A percentile compares a stretch with the other conserved stretches of the same genome.
These are phyloP conservation scores for Anguilla obscura DNA, from an alignment of 2,797 vertebrate species.

Conservation along the genomic window DNA sequence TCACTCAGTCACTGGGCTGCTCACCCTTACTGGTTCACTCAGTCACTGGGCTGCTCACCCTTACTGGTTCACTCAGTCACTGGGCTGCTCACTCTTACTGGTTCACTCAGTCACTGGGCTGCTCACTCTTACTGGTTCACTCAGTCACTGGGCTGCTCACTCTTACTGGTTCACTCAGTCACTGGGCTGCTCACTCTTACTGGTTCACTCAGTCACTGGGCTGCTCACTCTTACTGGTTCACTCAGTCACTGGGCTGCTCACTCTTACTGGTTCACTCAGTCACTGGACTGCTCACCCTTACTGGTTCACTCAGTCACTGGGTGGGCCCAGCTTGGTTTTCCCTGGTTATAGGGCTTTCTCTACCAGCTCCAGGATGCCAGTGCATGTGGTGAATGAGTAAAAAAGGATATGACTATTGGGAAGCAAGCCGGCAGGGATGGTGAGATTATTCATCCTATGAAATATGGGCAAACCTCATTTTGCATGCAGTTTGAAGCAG, in stretches of 20 bases:
- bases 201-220: not conserved
- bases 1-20: too few species aligned
- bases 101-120: not conserved
- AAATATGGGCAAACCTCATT: not conserved
- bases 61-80: not conserved
- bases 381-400: not conserved
- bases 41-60: too few species aligned
- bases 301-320: not conserved
- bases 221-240: not conserved
- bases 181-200: not conserved
- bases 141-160: not conserved
- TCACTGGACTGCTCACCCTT: not conserved
- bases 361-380: not conserved
- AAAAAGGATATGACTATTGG: not conserved
- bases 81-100: not conserved
- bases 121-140: not conserved
- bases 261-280: not conserved
- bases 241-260: not conserved
- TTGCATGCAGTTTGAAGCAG: slow-evolving; percentile 12
- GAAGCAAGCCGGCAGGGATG: not conserved
- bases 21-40: not conserved
- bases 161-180: not conserved
- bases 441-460: not conserved
- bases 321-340: not conserved
- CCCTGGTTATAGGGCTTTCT: not conserved